Conservation (phyloP, 2,888 invertebrate species). For the Thumatha senex region DNA sequence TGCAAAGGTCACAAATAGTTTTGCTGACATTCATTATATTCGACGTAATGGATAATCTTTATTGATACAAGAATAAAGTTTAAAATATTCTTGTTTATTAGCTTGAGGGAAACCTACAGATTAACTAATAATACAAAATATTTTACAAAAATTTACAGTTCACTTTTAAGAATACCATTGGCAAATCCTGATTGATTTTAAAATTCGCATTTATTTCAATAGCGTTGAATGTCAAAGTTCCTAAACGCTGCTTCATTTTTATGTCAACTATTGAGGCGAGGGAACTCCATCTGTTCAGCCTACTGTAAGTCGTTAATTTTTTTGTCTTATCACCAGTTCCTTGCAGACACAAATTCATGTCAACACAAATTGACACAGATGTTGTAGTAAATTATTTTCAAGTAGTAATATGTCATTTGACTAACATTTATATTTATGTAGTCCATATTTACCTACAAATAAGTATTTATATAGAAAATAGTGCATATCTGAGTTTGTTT, state of each 20-base stretch:
- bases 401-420: background rate
- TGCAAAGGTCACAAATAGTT: slow-evolving; percentile 53
- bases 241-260: slow-evolving; percentile 29
- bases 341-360: slow-evolving; percentile 62
- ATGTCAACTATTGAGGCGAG: slow-evolving; percentile 48
- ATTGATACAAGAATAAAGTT: slow-evolving; percentile 25
- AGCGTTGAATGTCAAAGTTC: slow-evolving; percentile 23
- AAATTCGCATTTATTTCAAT: slow-evolving; percentile 36
- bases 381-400: slow-evolving; percentile 52
- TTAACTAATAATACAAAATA: slow-evolving; percentile 66
- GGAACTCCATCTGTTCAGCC: slow-evolving; percentile 68
- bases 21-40: slow-evolving; percentile 18
- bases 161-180: slow-evolving; percentile 30
- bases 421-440: background rate
- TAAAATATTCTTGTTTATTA: slow-evolving; percentile 12
- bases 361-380: slow-evolving; percentile 75
- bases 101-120: slow-evolving; percentile 15
- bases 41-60: slow-evolving; percentile 16
- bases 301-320: slow-evolving; percentile 66
- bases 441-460: no score
- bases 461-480: no score
- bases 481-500: no score
- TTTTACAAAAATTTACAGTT: slow-evolving; percentile 60
- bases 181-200: background rate
- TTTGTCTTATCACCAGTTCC: slow-evolving; percentile 58